Percentiles rank a stretch among this genome's conserved stretches.
phyloP scores from a whole-genome alignment of 2,113 vertebrate genomes.

The Muntiacus reevesi region DNA sequence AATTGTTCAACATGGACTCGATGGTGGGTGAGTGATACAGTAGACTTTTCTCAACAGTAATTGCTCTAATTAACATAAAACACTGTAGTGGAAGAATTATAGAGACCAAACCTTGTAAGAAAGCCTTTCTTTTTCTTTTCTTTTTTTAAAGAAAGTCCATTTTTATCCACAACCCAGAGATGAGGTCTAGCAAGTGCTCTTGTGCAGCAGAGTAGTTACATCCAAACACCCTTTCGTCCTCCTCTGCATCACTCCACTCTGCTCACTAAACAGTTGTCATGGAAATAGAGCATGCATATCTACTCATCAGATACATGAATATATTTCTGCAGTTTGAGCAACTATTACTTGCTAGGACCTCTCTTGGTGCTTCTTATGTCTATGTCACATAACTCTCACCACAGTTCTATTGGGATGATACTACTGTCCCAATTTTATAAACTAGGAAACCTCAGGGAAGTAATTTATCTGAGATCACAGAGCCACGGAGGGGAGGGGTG shows the following conservation, averaged over 20 bases:
- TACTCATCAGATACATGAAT: not conserved
- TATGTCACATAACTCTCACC: not conserved
- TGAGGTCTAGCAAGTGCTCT: not conserved
- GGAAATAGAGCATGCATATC: not conserved
- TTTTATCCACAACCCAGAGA: not conserved
- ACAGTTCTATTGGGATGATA: not conserved
- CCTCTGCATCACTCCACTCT: not conserved
- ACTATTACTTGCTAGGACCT: not conserved
- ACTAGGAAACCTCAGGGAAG: not conserved
- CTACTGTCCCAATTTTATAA: not conserved
- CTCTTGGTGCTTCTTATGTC: not conserved
- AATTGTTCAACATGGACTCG: not conserved
- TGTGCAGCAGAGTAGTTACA: not conserved
- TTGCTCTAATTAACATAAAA: not conserved
- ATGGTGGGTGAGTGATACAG: constrained; percentile 34
- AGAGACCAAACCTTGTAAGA: not conserved
- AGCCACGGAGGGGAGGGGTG: not conserved
- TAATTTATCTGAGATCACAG: not conserved
- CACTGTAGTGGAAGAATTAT: not conserved
- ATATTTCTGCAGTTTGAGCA: not conserved
- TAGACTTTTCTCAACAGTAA: not conserved
- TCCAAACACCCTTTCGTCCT: not conserved
- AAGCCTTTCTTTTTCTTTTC: not conserved
- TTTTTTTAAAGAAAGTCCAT: not conserved
- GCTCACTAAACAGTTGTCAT: not conserved